Evolutionary conservation across 2,888 invertebrate genomes (phyloP), one percentile per base, ranked within the genome.

Genomic region (Ectemnius lituratus): DNA sequence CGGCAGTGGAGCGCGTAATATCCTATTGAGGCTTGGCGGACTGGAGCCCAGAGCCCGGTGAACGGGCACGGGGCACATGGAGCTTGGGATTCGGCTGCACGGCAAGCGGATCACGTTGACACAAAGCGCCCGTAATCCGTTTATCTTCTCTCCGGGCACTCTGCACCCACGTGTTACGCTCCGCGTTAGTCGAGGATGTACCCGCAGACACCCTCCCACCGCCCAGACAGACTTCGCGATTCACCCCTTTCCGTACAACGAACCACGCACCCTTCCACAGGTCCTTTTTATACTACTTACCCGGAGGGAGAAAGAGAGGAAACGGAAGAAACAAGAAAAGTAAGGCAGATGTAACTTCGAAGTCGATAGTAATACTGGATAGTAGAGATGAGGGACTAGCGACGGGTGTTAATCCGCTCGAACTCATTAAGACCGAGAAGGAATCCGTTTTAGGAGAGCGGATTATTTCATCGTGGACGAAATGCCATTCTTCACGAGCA

Each of bases 101-200:
- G 87, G 84, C 87, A 90, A 89, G 88, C 88, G 89, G 89, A 90
- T 90, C 88, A 87, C 88, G 89, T 88, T 90, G 90, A 90, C 90
- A 91, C 90, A 90, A 90, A 91, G 90, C 90, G 88, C 78, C 90
- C 90, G 88, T 91, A 90, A 91, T 90, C 90, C 90, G 90, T 91
- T 91, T 91, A 90, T 91, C 90, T 90, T 86, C 88, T 88, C 87
- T 86, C 85, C 84, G 87, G 86, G 86, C 87, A 85, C 86, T 88
- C 82, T 79, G 85, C 82, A 84, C 84, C 83, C 85, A 84, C 84
- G 85, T 84, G 85, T 85, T 84, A 82, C 84, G 82, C 83, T 80
- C 70, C 77, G 79, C 83, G 83, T 81, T 83, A 82, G 82, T 82
- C 82, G 80, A 82, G 73, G 78, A 79, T 71, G 70, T 73, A 62